Percentiles rank a stretch among this genome's conserved stretches.
phyloP scores from a whole-genome alignment of 2,888 invertebrate species.

The Chymomyza caudatula region DNA sequence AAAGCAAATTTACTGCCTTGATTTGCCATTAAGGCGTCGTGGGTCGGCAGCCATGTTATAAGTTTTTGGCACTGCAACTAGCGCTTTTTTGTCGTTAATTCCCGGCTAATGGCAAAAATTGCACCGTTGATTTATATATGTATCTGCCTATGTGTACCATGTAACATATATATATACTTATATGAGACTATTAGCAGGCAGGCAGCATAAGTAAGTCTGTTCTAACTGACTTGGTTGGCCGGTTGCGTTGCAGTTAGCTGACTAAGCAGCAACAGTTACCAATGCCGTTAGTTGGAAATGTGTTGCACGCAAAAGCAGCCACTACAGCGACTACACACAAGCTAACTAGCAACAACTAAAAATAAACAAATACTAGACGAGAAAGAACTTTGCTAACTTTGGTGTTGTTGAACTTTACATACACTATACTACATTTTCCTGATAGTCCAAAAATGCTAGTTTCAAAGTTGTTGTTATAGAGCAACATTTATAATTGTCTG shows the following conservation, averaged over 20 bases:
- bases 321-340: constrained; percentile 3
- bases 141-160: neutral
- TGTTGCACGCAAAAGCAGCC: constrained; percentile 49
- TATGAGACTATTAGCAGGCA: constrained; percentile 58
- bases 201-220: constrained; percentile 17
- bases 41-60: neutral
- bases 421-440: neutral
- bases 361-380: neutral
- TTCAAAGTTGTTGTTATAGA: too few relatives aligned
- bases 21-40: neutral
- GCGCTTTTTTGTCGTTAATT: constrained; percentile 47
- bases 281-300: constrained; percentile 51
- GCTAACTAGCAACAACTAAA: constrained; percentile 13
- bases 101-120: constrained; percentile 64
- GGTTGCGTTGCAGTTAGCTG: constrained; percentile 54
- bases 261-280: constrained; percentile 56
- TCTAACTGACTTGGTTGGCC: constrained; percentile 36
- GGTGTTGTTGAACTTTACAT: neutral
- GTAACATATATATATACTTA: neutral
- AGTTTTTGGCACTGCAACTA: neutral
- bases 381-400: neutral
- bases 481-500: too few relatives aligned
- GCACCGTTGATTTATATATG: constrained; percentile 63
- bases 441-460: too few relatives aligned
- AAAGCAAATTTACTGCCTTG: neutral